phyloP scores from a whole-genome alignment of 2,113 vertebrate species.

The Steatornis caripensis region DNA sequence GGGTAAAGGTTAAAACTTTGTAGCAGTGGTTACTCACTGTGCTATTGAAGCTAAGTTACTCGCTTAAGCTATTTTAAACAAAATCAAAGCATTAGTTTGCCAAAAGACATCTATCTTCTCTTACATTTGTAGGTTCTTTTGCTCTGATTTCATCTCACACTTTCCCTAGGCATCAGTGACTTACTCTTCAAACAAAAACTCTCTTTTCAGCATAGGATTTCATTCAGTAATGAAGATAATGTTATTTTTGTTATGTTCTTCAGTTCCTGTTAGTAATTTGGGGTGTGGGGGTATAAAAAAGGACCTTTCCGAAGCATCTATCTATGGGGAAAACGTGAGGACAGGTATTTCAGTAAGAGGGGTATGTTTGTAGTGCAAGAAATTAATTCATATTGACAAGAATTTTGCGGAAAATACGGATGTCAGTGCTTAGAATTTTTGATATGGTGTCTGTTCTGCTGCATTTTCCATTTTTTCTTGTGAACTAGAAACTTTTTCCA shows the following conservation, averaged over 20 bases:
- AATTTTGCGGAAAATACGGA: not conserved
- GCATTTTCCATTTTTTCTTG: not conserved
- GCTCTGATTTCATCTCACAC: not conserved
- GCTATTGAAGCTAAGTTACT: not conserved
- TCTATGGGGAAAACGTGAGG: not conserved
- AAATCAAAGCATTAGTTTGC: not conserved
- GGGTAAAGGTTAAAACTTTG: not conserved
- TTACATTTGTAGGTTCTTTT: not conserved
- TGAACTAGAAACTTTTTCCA: not conserved
- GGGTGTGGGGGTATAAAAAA: not conserved
- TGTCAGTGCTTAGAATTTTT: not conserved
- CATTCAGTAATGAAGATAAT: not conserved
- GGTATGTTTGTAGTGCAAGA: not conserved
- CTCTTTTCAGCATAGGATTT: not conserved
- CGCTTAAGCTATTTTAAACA: constrained; percentile 19
- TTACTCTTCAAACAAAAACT: not conserved
- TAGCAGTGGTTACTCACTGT: not conserved
- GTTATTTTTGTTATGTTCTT: not conserved
- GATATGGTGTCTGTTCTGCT: not conserved
- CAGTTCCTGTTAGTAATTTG: not conserved
- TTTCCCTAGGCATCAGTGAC: not conserved
- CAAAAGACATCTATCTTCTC: not conserved
- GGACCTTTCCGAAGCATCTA: not conserved
- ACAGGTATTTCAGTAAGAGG: not conserved
- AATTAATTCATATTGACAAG: not conserved